Percentiles rank a stretch among this genome's conserved stretches.
Conservation (phyloP, 2,888 invertebrate genomes). For the Rhagonycha lutea region DNA sequence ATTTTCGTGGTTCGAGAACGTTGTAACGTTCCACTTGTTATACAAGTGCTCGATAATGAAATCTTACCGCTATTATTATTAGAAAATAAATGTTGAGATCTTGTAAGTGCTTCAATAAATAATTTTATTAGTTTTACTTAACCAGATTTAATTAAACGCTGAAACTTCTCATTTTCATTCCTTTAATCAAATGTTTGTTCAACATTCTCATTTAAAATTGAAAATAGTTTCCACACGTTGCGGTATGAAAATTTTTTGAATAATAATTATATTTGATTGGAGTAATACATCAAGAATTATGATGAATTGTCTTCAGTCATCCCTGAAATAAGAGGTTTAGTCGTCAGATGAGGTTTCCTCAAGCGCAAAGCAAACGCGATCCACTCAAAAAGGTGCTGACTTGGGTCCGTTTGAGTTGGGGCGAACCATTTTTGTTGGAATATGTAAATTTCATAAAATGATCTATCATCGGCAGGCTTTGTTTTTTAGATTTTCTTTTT, state of each 20-base stretch:
- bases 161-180: background rate
- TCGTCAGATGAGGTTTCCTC: conserved; percentile 23
- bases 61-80: conserved; percentile 14
- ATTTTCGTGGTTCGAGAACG: background rate
- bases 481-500: background rate
- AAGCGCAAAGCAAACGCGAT: conserved; percentile 39
- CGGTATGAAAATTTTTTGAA: background rate
- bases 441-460: conserved; percentile 52
- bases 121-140: background rate
- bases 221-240: background rate
- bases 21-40: background rate
- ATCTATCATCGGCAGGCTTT: conserved; percentile 49
- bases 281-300: conserved; percentile 30
- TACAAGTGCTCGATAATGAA: background rate
- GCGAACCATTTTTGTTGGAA: conserved; percentile 53
- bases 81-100: conserved; percentile 16
- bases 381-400: conserved; percentile 46
- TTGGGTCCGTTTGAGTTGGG: conserved; percentile 32
- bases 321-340: conserved; percentile 24
- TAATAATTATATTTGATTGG: conserved; percentile 30
- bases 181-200: background rate
- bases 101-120: conserved; percentile 3
- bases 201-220: background rate
- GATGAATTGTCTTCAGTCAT: conserved; percentile 17
- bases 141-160: background rate